Evolutionary conservation across 2,888 invertebrate genomes (phyloP).

Genomic region (Nudaria mundana): DNA sequence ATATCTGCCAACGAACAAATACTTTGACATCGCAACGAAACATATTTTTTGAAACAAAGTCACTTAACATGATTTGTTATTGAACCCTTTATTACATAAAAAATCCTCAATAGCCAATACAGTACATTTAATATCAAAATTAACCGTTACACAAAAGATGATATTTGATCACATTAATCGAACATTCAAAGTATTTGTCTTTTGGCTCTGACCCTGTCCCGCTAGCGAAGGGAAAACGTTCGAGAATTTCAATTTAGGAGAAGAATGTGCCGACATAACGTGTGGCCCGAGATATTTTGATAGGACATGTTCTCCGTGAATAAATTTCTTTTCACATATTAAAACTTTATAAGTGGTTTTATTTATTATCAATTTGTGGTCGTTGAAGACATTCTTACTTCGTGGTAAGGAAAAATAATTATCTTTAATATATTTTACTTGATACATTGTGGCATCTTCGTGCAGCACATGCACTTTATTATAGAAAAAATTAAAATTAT

Average conservation of each 20-base stretch:
- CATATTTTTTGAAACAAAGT: neutral
- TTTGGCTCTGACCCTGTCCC: constrained; percentile 74
- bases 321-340: constrained; percentile 79
- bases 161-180: constrained; percentile 74
- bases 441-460: too few relatives aligned
- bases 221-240: constrained; percentile 70
- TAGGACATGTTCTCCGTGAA: constrained; percentile 80
- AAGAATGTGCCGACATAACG: constrained; percentile 82
- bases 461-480: too few relatives aligned
- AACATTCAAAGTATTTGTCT: constrained; percentile 78
- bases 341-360: constrained; percentile 73
- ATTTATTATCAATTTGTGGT: constrained; percentile 54
- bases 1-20: too few relatives aligned
- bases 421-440: too few relatives aligned
- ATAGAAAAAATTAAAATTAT: too few relatives aligned
- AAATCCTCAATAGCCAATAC: neutral
- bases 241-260: constrained; percentile 82
- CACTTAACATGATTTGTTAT: too few relatives aligned
- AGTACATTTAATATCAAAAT: constrained; percentile 16
- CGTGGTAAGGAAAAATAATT: constrained; percentile 17
- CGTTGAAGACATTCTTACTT: constrained; percentile 13
- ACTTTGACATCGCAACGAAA: neutral
- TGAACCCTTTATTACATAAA: neutral
- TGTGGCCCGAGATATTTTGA: constrained; percentile 81
- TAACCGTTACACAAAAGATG: constrained; percentile 48